Evolutionary conservation across 2,888 invertebrate genomes (phyloP), one percentile per base, ranked within the genome.

Genomic region (Endomychus coccineus): DNA sequence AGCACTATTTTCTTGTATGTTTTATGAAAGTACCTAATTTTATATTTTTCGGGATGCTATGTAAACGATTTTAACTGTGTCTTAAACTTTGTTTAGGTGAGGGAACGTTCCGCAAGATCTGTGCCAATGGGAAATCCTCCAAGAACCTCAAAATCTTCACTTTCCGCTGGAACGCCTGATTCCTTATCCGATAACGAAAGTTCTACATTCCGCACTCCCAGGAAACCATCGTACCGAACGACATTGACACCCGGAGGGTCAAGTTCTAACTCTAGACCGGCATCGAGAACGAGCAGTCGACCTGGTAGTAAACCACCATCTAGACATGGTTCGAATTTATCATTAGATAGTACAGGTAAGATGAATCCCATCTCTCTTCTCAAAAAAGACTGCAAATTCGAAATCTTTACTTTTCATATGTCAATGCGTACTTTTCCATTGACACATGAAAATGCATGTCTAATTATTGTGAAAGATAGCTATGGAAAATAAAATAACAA

Each of bases 241-340:
- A 78, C 78, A 16, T 62, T 83, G 46, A 86, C 86, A 28, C 85
- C 86, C 41, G 83, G 83, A 56, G 84, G 83, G 33, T 84, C 83
- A 34, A 63, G 67, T 35, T 75, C 77, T 22, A 78, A 80, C 44
- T 81, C 80, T 43, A 77, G 91, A 59, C 90, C 91, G 25, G 79
- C 83, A 40, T 90, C 90, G 40, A 75, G 90, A 54, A 85, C 90
- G 27, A 82, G 83, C 17, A 88, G 89, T 48, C 74, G 91, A 50
- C 77, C 85, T 42, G 88, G 89, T 42, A 89, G 89, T 44, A 90
- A 92, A 66, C 92, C 94, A 46, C 87, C 91, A 13, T 92, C 92
- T 50, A 79, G 92, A 52, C 89, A 92, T 59, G 92, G 92, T 48
- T 94, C 94, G 27, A 91, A 88, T 58, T 75, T 89, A 43, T 91